A percentile compares a stretch with the other conserved stretches of the same genome.
Conservation (phyloP, 2,797 vertebrate species). For the Erpetoichthys calabaricus region DNA sequence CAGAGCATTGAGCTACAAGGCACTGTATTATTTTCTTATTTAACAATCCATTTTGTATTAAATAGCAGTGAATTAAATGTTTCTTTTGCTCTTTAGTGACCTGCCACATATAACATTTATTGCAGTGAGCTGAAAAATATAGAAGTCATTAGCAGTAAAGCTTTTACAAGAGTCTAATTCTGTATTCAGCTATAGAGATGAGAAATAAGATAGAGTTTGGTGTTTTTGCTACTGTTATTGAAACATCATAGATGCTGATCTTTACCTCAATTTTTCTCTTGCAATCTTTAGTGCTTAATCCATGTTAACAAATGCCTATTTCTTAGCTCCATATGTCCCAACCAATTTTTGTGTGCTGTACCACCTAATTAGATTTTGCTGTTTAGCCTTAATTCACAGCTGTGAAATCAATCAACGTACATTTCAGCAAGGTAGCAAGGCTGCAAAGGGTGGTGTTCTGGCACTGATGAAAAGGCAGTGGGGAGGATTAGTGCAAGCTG, state of each 20-base stretch:
- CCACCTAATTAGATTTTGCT: constrained; percentile 43
- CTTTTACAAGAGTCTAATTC: too few relatives aligned
- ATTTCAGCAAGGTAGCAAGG: not conserved
- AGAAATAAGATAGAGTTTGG: too few relatives aligned
- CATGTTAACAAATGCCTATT: constrained; percentile 50
- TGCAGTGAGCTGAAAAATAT: too few relatives aligned
- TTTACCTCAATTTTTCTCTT: constrained; percentile 28
- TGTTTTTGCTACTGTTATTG: constrained; percentile 21
- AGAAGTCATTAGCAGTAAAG: too few relatives aligned
- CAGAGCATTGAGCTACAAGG: too few relatives aligned
- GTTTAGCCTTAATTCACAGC: constrained; percentile 35
- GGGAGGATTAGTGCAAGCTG: constrained; percentile 15
- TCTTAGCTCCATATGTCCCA: constrained; percentile 44
- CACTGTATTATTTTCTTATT: too few relatives aligned
- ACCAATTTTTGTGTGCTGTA: constrained; percentile 34
- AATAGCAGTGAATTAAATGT: too few relatives aligned
- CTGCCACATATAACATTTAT: too few relatives aligned
- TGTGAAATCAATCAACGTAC: constrained; percentile 33
- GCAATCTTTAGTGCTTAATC: constrained; percentile 38
- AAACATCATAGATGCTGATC: constrained; percentile 23
- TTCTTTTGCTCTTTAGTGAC: too few relatives aligned
- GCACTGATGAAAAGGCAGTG: constrained; percentile 6
- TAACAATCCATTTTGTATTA: too few relatives aligned
- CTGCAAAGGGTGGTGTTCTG: constrained; percentile 8
- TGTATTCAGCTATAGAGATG: too few relatives aligned